These are phyloP conservation scores for Caranx ignobilis DNA, from an alignment of 2,113 vertebrate genomes.

Conservation along the genomic window DNA sequence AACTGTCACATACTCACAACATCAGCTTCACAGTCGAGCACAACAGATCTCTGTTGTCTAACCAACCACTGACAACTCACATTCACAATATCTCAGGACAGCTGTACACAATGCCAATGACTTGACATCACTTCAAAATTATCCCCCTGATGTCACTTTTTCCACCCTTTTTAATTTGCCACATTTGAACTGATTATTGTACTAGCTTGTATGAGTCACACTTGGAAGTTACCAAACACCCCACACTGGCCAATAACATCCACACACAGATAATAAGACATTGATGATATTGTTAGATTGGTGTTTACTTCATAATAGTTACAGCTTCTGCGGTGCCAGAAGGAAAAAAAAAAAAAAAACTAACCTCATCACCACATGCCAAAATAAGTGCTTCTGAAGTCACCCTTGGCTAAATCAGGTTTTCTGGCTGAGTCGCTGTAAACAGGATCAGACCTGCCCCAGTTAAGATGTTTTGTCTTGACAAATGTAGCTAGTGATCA, in stretches of 20 bases:
- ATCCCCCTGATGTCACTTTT: neutral
- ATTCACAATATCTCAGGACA: neutral
- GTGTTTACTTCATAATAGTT: slow-evolving; percentile 33
- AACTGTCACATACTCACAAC: slow-evolving; percentile 11
- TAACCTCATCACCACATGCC: slow-evolving; percentile 4
- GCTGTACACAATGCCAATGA: neutral
- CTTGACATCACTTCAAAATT: neutral
- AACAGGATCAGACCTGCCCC: slow-evolving; percentile 55
- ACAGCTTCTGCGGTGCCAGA: slow-evolving; percentile 29
- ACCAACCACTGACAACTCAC: neutral
- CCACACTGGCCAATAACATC: neutral
- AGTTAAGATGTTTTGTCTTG: slow-evolving; percentile 27
- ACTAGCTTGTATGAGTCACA: neutral
- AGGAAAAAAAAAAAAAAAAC: neutral
- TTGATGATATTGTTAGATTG: neutral
- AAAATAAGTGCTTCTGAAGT: slow-evolving; percentile 41
- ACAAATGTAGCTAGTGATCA: slow-evolving; percentile 35
- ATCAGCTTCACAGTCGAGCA: neutral
- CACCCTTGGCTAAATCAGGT: slow-evolving; percentile 35
- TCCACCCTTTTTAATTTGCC: neutral
- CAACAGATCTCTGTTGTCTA: slow-evolving; percentile 12
- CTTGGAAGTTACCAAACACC: neutral
- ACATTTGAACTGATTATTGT: neutral
- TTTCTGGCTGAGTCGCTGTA: slow-evolving; percentile 23
- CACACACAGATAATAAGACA: neutral